These are phyloP conservation scores for Pseudois nayaur DNA, from an alignment of 2,113 vertebrate species.

Conservation along the genomic window DNA sequence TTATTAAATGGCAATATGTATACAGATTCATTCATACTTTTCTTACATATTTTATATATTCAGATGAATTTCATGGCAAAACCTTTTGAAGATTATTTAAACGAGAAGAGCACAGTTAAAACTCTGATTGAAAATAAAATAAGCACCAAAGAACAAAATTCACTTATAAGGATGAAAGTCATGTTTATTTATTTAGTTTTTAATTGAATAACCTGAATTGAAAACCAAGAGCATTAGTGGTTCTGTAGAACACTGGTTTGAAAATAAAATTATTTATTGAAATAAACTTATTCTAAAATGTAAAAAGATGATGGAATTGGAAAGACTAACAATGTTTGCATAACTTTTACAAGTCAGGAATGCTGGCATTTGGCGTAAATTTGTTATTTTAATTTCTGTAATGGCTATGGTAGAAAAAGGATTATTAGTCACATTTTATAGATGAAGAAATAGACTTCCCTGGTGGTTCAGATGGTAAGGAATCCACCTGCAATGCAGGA, in stretches of 20 bases:
- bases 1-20: not conserved
- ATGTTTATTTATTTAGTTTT: not conserved
- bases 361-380: not conserved
- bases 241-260: not conserved
- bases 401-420: not conserved
- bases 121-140: not conserved
- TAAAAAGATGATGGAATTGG: not conserved
- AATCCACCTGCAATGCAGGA: not conserved
- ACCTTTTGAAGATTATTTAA: not conserved
- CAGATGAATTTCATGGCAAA: not conserved
- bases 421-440: not conserved
- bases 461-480: not conserved
- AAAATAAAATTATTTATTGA: not conserved
- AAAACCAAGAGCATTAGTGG: not conserved
- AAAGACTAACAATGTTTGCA: not conserved
- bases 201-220: not conserved
- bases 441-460: not conserved
- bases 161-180: not conserved
- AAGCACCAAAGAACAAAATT: not conserved
- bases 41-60: not conserved
- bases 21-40: not conserved
- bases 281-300: not conserved
- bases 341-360: not conserved
- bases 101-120: not conserved
- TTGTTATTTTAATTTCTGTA: not conserved